These are phyloP conservation scores for Gallinago undulata DNA, from an alignment of 2,113 vertebrate species.

Conservation along the genomic window DNA sequence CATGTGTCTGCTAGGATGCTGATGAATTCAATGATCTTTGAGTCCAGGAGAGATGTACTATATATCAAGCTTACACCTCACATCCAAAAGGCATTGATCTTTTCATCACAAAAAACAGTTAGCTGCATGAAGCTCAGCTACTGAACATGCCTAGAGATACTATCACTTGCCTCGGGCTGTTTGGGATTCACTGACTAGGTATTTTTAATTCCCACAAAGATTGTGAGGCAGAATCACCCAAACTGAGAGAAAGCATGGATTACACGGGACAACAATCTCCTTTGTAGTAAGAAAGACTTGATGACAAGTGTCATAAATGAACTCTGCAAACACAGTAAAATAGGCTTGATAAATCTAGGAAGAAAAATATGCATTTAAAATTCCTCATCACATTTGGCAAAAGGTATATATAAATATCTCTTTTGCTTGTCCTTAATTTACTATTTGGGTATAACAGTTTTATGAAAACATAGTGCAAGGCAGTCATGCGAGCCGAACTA, in stretches of 20 bases:
- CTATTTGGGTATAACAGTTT: not conserved
- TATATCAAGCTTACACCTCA: not conserved
- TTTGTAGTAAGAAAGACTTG: not conserved
- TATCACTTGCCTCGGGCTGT: not conserved
- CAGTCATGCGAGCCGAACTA: not conserved
- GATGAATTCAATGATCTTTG: not conserved
- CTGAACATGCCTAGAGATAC: not conserved
- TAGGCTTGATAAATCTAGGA: not conserved
- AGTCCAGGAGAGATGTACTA: not conserved
- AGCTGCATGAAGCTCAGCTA: not conserved
- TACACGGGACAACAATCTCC: accelerated
- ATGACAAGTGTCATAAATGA: not conserved
- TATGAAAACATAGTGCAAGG: not conserved
- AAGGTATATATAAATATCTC: not conserved
- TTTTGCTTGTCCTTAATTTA: not conserved
- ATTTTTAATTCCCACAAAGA: not conserved
- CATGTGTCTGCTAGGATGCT: not conserved
- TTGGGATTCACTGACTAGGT: not conserved
- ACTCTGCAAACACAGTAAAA: not conserved
- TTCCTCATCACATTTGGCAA: not conserved
- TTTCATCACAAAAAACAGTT: not conserved
- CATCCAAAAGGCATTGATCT: not conserved
- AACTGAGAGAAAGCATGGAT: not conserved
- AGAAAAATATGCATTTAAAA: not conserved
- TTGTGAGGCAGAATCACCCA: not conserved